Evolutionary conservation across 2,797 vertebrate genomes (phyloP).

Genomic region (Cynopterus sphinx): DNA sequence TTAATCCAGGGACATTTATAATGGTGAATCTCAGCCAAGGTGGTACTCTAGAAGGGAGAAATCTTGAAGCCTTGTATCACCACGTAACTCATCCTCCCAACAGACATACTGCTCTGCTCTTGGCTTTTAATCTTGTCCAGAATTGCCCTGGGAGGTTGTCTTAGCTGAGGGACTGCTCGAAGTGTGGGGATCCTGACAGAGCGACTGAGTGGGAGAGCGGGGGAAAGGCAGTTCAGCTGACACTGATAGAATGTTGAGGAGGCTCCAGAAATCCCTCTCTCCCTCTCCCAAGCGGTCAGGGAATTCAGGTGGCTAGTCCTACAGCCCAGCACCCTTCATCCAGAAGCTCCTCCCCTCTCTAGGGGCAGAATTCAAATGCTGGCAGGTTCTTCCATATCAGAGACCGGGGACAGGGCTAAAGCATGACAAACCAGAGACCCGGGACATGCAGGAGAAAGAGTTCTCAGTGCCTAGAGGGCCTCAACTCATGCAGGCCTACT

Average conservation of each 20-base stretch:
- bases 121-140: background rate
- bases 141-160: background rate
- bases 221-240: background rate
- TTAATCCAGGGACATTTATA: background rate
- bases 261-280: too few relatives aligned
- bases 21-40: background rate
- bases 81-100: background rate
- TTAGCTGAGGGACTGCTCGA: background rate
- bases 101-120: background rate
- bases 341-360: fast-evolving
- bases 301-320: too few relatives aligned
- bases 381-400: background rate
- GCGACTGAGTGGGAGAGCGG: background rate
- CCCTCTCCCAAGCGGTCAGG: fast-evolving
- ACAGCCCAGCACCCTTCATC: background rate
- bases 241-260: background rate
- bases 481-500: background rate
- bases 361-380: background rate
- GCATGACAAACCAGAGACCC: background rate
- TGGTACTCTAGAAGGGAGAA: background rate
- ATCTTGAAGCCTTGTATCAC: background rate
- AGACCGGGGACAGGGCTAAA: background rate
- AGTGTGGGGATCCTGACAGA: background rate
- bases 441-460: background rate
- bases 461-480: background rate